A percentile compares a stretch with the other conserved stretches of the same genome.
Conservation (phyloP, 2,797 vertebrate species). For the Odontamblyopus rebecca region DNA sequence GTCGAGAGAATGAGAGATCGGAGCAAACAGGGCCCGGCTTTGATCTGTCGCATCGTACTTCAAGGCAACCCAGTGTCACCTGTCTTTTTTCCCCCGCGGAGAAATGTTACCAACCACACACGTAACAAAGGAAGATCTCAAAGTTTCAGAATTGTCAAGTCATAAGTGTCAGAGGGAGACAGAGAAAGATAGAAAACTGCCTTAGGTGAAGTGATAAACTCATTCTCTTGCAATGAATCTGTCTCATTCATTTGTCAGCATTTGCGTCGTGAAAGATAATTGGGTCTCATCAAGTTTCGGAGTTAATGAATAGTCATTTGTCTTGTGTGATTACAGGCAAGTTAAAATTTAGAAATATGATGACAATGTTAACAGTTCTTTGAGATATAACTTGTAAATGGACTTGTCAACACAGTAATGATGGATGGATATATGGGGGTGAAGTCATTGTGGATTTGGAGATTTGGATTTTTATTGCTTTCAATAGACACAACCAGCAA, state of each 20-base stretch:
- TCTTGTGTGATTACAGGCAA: conserved; percentile 22
- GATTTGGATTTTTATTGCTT: background rate
- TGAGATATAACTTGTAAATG: conserved; percentile 10
- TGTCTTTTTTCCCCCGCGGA: conserved; percentile 11
- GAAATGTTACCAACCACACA: conserved; percentile 18
- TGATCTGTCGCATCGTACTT: conserved; percentile 24
- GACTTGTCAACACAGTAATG: conserved; percentile 7
- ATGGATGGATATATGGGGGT: background rate
- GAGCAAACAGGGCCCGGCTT: conserved; percentile 18
- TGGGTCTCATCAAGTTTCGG: conserved; percentile 30
- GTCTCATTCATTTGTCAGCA: conserved; percentile 36
- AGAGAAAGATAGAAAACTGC: conserved; percentile 13
- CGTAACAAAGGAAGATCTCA: conserved; percentile 31
- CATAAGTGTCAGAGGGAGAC: conserved; percentile 12
- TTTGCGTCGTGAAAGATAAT: conserved; percentile 25
- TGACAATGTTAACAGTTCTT: conserved; percentile 10
- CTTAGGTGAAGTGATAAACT: conserved; percentile 30
- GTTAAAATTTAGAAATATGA: conserved; percentile 19
- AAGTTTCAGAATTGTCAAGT: conserved; percentile 25
- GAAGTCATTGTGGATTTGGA: background rate
- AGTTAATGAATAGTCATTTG: conserved; percentile 41
- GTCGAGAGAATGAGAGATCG: conserved; percentile 23
- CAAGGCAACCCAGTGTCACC: conserved; percentile 21
- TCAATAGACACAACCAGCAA: background rate
- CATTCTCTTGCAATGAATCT: conserved; percentile 25